Conservation (phyloP, 2,888 invertebrate species). For the Lapara coniferarum region DNA sequence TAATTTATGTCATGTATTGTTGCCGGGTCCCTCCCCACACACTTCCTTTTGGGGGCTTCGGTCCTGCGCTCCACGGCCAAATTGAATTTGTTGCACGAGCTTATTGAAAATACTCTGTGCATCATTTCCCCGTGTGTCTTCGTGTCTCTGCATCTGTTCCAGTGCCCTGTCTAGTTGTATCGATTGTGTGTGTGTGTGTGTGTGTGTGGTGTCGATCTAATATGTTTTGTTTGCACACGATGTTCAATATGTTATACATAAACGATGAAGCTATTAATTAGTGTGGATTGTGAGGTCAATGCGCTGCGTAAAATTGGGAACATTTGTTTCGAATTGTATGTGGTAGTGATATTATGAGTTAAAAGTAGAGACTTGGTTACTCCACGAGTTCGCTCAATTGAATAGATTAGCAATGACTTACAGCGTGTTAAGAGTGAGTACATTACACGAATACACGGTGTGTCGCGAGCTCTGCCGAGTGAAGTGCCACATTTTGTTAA, state of each 20-base stretch:
- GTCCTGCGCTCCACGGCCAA: constrained; percentile 61
- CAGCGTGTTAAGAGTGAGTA: constrained; percentile 63
- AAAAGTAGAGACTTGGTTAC: constrained; percentile 41
- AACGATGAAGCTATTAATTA: constrained; percentile 42
- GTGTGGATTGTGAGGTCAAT: constrained; percentile 46
- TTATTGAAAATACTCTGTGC: constrained; percentile 66
- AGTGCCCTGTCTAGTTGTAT: not conserved
- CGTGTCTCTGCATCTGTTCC: constrained; percentile 13
- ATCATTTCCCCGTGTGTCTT: constrained; percentile 40
- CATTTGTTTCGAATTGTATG: constrained; percentile 42
- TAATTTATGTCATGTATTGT: constrained; percentile 83
- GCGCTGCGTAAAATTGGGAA: constrained; percentile 47
- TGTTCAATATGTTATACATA: constrained; percentile 36
- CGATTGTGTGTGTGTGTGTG: constrained; percentile 4
- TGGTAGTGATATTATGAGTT: constrained; percentile 43
- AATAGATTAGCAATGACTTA: constrained; percentile 51
- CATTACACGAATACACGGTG: not conserved
- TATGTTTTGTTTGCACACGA: constrained; percentile 31
- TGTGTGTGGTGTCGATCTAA: constrained; percentile 8
- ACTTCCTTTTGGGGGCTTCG: constrained; percentile 74
- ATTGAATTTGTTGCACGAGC: constrained; percentile 76
- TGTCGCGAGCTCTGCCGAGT: not conserved
- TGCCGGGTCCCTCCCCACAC: constrained; percentile 76
- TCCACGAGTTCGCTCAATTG: constrained; percentile 43
- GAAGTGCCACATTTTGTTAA: constrained; percentile 12